Base-by-base conservation (phyloP, 2,888 invertebrate species). In the Sclerodermus sp. region DNA sequence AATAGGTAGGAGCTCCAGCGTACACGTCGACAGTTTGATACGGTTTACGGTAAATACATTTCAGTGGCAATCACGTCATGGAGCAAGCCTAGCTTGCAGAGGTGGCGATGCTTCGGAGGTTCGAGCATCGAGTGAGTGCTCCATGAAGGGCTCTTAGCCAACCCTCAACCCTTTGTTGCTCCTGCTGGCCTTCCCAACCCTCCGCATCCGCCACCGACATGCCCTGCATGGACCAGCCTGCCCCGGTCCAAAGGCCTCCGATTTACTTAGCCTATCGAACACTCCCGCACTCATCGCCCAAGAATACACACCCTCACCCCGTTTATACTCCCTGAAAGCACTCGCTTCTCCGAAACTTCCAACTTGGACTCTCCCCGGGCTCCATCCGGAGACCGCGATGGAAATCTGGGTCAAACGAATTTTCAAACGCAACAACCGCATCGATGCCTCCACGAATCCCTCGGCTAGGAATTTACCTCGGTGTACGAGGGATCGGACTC, bases 31-130 rank as follows among this genome's bases (percentile, higher is more conserved):
- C 70, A 70, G 74, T 76, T 76, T 74, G 74, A 76, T 75, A 73
- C 72, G 71, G 74, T 76, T 75, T 74, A 74, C 74, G 72, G 73
- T 75, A 76, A 76, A 75, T 72, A 75, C 76, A 75, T 76, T 76
- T 76, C 70, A 73, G 70, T 71, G 66, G 75, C 74, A 76, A 76
- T 76, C 74, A 73, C 70, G 73, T 72, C 70, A 72, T 62, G 65
- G 62, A 62, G 69, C 61, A 63, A 70, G 60, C 59, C 57, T 46
- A 45, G 50, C 47, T 45, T 49, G 43, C 48, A 45, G 52, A 54
- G 57, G 55, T 49, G 53, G 51, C 53, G 66, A 60, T 63, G 58
- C 56, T 51, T 49, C 53, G 66, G 59, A 62, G 58, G 55, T 51
- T 49, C 61, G 67, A 64, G 65, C 65, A 68, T 63, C 58, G 58